Base-by-base conservation (phyloP, 2,888 invertebrate species). In the Muscina levida region DNA sequence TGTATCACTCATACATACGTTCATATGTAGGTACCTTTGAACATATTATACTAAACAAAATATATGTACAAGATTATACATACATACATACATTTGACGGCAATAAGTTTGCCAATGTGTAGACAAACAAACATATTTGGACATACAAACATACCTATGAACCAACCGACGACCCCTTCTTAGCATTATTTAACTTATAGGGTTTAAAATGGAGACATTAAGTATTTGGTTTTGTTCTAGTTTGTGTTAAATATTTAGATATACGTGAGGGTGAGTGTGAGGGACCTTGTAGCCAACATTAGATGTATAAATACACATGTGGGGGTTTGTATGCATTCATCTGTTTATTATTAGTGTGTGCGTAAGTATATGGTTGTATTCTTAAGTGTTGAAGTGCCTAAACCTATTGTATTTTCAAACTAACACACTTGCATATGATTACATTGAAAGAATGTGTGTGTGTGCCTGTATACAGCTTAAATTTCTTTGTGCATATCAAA, bases 121-220 rank as follows among this genome's bases (percentile, higher is more conserved):
- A n/a, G 19, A 19, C 17, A 19, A 48, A 19, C 24, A 53, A 24
- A 24, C 53, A 53, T 22, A 53, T 24, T 13, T 11, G 13, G 22
- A 53, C 10, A 24, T 13, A 19, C 53, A 53, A 53, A 24, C 24
- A 3, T 1, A 48, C 5, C 48, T 19, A 5, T 46, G 15, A 15
- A n/a, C n/a, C n/a, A n/a, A n/a, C n/a, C n/a, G n/a, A n/a, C 31
- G 8, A 53, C 53, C 53, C 53, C 53, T 2, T 53, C 24, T 22
- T 53, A 42, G 65, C 42, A 31, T 53, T 72, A 51, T 65, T 65
- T 65, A 72, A 72, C 53, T 72, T 65, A 65, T 65, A 42, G 65
- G 53, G 53, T 24, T 44, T 72, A 51, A 44, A 65, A 65, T 65
- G 62, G 26, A 72, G 17, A 44, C 26, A 31, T 72, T 72, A 72